phyloP scores from a whole-genome alignment of 2,888 invertebrate species.

The Stratiomys singularior region DNA sequence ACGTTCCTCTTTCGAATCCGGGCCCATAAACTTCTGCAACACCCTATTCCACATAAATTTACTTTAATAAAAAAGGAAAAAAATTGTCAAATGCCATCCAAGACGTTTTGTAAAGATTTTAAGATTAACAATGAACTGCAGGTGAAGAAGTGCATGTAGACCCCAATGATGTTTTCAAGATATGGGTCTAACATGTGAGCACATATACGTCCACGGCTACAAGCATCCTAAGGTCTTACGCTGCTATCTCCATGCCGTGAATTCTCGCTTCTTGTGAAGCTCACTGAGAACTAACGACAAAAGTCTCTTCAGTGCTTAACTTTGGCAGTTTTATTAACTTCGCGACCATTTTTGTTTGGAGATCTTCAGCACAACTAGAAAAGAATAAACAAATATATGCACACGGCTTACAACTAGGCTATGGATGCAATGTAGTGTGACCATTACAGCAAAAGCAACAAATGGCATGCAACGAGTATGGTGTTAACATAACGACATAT shows the following conservation, averaged over 20 bases:
- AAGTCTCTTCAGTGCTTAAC: not conserved
- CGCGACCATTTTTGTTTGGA: not conserved
- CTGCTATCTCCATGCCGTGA: not conserved
- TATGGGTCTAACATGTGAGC: not conserved
- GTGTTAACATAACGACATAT: slow-evolving; percentile 31
- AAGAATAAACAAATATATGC: not conserved
- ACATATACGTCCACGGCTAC: not conserved
- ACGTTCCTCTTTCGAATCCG: too few species aligned
- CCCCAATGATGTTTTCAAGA: slow-evolving; percentile 5
- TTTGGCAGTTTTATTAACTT: slow-evolving; percentile 15
- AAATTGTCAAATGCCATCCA: slow-evolving; percentile 24
- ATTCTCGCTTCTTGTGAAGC: not conserved
- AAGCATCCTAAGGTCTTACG: not conserved
- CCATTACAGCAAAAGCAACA: not conserved
- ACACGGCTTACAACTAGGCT: not conserved
- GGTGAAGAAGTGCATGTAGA: slow-evolving; percentile 32
- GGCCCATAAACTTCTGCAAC: not conserved
- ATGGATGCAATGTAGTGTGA: slow-evolving; percentile 4
- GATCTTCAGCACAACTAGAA: not conserved
- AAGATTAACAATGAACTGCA: slow-evolving; percentile 34
- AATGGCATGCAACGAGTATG: not conserved
- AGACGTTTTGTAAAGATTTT: slow-evolving; percentile 21
- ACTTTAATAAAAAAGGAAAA: not conserved
- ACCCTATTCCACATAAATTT: slow-evolving; percentile 7
- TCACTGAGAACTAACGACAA: slow-evolving; percentile 2